Percentiles rank a stretch among this genome's conserved stretches.
Evolutionary conservation across 2,888 invertebrate genomes (phyloP).

Genomic region (Chydorus sphaericus): DNA sequence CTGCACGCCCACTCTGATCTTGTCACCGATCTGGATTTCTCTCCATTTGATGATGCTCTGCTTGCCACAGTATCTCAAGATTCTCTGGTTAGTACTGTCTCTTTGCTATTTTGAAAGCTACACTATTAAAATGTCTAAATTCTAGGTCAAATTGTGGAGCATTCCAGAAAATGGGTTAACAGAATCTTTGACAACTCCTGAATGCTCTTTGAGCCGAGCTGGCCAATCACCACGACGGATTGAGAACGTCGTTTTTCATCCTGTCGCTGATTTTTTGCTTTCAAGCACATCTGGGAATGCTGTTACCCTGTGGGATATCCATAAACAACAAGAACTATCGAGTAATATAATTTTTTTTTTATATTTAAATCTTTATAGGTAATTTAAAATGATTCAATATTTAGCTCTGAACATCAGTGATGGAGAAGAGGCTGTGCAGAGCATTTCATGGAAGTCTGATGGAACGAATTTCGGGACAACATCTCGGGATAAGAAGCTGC

Average conservation of each 20-base stretch:
- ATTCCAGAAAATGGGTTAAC: slow-evolving; percentile 67
- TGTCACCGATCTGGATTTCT: slow-evolving; percentile 87
- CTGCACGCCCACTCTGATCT: slow-evolving; percentile 76
- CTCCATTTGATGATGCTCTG: slow-evolving; percentile 85
- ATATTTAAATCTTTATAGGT: slow-evolving; percentile 8
- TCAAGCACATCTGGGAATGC: slow-evolving; percentile 70
- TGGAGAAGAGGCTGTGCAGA: slow-evolving; percentile 77
- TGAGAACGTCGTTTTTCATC: slow-evolving; percentile 82
- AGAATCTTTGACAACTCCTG: slow-evolving; percentile 57
- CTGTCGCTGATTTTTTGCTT: slow-evolving; percentile 74
- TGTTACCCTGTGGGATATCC: slow-evolving; percentile 73
- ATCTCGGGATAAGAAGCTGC: slow-evolving; percentile 78
- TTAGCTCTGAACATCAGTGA: slow-evolving; percentile 47
- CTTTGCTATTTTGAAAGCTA: no score
- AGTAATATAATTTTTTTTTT: slow-evolving; percentile 11
- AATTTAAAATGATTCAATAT: no score
- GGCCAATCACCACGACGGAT: slow-evolving; percentile 60
- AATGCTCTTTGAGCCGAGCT: slow-evolving; percentile 65
- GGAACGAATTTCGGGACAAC: slow-evolving; percentile 69
- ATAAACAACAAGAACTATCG: slow-evolving; percentile 51
- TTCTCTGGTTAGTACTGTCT: slow-evolving; percentile 61
- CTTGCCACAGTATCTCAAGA: slow-evolving; percentile 60
- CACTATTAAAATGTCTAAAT: slow-evolving; percentile 11
- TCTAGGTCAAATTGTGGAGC: slow-evolving; percentile 74
- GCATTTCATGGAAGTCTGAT: slow-evolving; percentile 77